These are phyloP conservation scores for Heptranchias perlo DNA, from an alignment of 2,113 vertebrate genomes.

Conservation along the genomic window DNA sequence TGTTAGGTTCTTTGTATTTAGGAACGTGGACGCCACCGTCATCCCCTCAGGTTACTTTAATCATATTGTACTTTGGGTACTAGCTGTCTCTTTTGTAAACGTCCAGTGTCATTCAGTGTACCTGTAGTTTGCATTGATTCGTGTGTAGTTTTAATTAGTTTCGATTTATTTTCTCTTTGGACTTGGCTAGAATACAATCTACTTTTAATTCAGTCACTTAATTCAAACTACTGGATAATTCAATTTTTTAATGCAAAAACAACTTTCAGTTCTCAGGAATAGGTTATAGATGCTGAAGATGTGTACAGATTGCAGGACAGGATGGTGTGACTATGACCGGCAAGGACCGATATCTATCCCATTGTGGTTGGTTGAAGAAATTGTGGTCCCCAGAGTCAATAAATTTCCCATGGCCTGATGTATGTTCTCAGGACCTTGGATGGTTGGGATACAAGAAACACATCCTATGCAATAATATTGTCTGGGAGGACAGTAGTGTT, in stretches of 20 bases:
- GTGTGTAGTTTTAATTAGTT: neutral
- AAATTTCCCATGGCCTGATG: no score
- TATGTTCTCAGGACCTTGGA: no score
- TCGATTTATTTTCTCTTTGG: neutral
- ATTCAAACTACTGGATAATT: neutral
- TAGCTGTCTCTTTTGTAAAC: neutral
- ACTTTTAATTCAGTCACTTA: neutral
- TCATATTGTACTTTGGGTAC: neutral
- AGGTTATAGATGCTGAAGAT: no score
- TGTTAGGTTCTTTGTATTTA: slow-evolving; percentile 24
- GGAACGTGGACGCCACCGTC: slow-evolving; percentile 21
- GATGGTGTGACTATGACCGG: no score
- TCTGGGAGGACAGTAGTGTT: no score
- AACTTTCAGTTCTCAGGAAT: no score
- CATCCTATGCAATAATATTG: no score
- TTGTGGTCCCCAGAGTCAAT: no score
- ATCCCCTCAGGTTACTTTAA: neutral
- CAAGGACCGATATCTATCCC: no score
- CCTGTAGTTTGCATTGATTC: neutral
- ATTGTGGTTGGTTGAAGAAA: no score
- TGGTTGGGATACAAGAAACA: no score
- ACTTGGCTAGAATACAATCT: neutral
- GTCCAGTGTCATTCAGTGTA: neutral
- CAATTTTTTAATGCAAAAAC: neutral
- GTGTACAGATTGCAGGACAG: no score